phyloP scores from a whole-genome alignment of 2,113 vertebrate genomes.

The Microcebus tavaratra region DNA sequence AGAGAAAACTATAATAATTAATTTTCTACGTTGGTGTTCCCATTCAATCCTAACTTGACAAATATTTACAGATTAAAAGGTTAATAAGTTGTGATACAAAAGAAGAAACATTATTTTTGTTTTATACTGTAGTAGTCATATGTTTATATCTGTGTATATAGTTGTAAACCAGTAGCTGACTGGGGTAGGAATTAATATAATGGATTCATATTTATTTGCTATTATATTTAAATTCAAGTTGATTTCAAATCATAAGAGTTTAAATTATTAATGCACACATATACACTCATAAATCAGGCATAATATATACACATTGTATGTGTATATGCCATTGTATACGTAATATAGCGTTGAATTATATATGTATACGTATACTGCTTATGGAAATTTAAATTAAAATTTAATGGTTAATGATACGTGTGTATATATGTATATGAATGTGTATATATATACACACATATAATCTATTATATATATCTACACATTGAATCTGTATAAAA shows the following conservation, averaged over 20 bases:
- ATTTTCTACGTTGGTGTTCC: not conserved
- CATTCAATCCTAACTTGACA: not conserved
- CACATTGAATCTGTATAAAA: not conserved
- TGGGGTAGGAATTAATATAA: not conserved
- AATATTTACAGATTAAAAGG: not conserved
- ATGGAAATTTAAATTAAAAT: not conserved
- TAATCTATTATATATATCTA: not conserved
- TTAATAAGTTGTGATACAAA: not conserved
- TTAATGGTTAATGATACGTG: not conserved
- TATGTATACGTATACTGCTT: not conserved
- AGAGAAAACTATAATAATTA: not conserved
- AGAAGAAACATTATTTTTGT: not conserved
- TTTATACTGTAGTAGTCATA: not conserved
- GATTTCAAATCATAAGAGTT: not conserved
- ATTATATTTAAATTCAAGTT: not conserved
- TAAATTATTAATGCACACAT: not conserved
- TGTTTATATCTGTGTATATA: not conserved
- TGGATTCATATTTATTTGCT: not conserved
- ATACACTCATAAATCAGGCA: not conserved
- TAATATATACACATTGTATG: not conserved
- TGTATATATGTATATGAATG: not conserved
- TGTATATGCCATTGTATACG: not conserved
- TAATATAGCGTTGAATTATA: not conserved
- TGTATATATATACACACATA: not conserved
- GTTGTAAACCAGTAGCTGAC: not conserved